Conservation (phyloP, 2,888 invertebrate species). For the Trissolcus brochymenae region DNA sequence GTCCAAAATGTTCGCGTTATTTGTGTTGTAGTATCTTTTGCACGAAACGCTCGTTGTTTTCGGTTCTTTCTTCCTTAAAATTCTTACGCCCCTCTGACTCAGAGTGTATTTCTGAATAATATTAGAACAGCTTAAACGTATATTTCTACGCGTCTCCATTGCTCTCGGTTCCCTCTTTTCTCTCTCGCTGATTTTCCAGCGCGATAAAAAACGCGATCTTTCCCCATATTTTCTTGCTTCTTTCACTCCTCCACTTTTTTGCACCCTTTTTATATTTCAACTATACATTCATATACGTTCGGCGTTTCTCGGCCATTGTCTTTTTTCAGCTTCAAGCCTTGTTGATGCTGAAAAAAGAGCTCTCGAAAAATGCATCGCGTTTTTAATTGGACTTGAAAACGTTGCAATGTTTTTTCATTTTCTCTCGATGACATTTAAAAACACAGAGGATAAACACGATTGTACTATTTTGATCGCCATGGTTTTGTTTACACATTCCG, state of each 20-base stretch:
- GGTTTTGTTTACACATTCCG: too few species aligned
- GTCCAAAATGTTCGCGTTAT: slow-evolving; percentile 16
- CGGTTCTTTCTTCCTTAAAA: slow-evolving; percentile 27
- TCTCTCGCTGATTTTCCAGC: slow-evolving; percentile 11
- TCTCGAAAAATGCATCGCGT: slow-evolving; percentile 1
- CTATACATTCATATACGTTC: slow-evolving; percentile 20
- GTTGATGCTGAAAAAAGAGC: slow-evolving; percentile 6
- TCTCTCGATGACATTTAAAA: too few species aligned
- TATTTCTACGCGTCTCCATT: slow-evolving; percentile 31
- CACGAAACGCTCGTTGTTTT: slow-evolving; percentile 16
- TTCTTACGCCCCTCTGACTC: slow-evolving; percentile 34
- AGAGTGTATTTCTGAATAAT: slow-evolving; percentile 58
- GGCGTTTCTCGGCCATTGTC: slow-evolving; percentile 22
- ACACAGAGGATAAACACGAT: too few species aligned
- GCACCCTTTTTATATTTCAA: slow-evolving; percentile 7
- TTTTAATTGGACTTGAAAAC: too few species aligned
- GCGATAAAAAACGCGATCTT: slow-evolving; percentile 21
- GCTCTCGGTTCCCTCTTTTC: slow-evolving; percentile 14
- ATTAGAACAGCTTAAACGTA: slow-evolving; percentile 61
- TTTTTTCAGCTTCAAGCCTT: slow-evolving; percentile 5
- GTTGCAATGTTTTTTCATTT: too few species aligned
- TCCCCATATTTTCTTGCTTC: slow-evolving; percentile 12
- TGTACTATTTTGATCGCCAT: too few species aligned
- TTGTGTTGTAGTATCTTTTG: slow-evolving; percentile 21
- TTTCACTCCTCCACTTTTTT: background rate